Conservation (phyloP, 2,113 vertebrate genomes). For the Chamaetylas fuelleborni region DNA sequence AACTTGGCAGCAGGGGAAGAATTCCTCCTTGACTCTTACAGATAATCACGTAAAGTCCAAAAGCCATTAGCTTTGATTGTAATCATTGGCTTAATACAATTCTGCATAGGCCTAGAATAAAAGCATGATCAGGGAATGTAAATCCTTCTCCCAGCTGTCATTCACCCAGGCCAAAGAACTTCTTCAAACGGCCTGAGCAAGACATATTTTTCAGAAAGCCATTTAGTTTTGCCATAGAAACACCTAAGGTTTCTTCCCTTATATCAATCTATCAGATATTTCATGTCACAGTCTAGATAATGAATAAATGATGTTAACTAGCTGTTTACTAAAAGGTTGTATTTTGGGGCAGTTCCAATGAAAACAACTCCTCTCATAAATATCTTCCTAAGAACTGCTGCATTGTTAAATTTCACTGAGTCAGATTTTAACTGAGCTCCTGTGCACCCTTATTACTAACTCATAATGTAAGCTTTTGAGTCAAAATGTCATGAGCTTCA, state of each 20-base stretch:
- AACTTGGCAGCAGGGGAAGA: background rate
- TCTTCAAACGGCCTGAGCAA: background rate
- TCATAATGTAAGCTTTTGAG: background rate
- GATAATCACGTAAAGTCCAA: background rate
- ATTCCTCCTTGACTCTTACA: background rate
- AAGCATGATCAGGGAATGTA: background rate
- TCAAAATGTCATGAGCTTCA: background rate
- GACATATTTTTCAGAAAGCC: background rate
- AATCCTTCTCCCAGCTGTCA: background rate
- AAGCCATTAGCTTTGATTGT: constrained; percentile 43
- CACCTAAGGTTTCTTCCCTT: background rate
- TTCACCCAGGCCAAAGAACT: background rate
- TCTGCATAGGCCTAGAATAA: background rate
- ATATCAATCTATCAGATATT: background rate
- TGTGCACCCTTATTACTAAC: background rate
- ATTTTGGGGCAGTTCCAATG: background rate
- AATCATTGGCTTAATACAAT: constrained; percentile 22
- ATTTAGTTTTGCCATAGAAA: background rate
- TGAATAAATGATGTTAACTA: background rate
- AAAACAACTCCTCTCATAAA: background rate
- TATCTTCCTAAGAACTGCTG: background rate
- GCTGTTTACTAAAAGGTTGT: background rate
- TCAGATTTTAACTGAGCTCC: background rate
- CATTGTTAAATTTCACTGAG: background rate
- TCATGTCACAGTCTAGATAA: background rate